Conservation (phyloP, 2,113 vertebrate genomes). For the Pipra filicauda region DNA sequence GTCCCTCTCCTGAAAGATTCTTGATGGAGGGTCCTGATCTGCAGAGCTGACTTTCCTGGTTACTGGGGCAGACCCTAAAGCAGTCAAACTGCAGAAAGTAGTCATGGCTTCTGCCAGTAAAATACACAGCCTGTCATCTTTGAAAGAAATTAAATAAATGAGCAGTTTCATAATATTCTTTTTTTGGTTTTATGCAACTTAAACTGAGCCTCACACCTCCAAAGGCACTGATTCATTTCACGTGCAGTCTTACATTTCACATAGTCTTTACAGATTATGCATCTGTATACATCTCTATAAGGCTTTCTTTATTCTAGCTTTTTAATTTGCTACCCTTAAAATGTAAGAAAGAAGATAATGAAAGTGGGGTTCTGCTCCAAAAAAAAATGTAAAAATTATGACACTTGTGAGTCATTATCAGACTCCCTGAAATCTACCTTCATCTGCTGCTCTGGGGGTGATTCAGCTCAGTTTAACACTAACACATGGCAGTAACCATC, state of each 20-base stretch:
- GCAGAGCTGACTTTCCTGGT: background rate
- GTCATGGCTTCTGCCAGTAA: background rate
- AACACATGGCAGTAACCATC: slow-evolving; percentile 60
- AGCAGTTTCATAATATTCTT: slow-evolving; percentile 51
- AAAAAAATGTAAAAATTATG: background rate
- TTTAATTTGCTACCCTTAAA: slow-evolving; percentile 20
- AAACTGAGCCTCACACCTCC: slow-evolving; percentile 43
- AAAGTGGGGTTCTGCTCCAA: slow-evolving; percentile 24
- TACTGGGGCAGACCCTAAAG: background rate
- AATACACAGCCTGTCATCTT: slow-evolving; percentile 19
- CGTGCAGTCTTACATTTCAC: background rate
- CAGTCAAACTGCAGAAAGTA: background rate
- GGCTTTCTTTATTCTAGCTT: background rate
- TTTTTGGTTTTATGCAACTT: slow-evolving; percentile 36
- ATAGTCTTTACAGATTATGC: background rate
- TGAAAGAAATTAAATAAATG: slow-evolving; percentile 38
- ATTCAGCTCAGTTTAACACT: slow-evolving; percentile 53
- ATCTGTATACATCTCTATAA: background rate
- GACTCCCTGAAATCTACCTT: slow-evolving; percentile 27
- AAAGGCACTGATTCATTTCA: slow-evolving; percentile 56
- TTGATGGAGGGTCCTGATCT: background rate
- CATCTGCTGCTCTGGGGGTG: slow-evolving; percentile 51
- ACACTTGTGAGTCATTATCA: slow-evolving; percentile 56
- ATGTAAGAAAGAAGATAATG: slow-evolving; percentile 33
- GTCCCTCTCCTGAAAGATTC: background rate